Percentiles rank a stretch among this genome's conserved stretches.
These are phyloP conservation scores for Spisula subtruncata DNA, from an alignment of 2,888 invertebrate genomes.

Conservation along the genomic window DNA sequence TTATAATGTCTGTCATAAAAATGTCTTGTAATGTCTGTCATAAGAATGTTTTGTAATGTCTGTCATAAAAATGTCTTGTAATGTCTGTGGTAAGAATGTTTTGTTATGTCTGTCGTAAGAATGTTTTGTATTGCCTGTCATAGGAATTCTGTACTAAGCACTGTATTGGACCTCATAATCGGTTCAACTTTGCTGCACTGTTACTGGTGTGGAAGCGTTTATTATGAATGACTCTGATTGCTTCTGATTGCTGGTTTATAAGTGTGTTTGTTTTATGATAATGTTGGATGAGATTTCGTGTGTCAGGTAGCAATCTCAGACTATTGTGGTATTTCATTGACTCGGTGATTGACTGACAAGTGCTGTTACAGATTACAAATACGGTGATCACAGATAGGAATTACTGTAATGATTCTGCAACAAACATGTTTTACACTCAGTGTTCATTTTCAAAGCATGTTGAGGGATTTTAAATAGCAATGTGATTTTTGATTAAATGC, in stretches of 20 bases:
- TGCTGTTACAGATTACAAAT: background rate
- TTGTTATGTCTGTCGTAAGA: no score
- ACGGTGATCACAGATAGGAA: background rate
- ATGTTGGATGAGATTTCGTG: background rate
- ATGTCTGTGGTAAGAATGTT: no score
- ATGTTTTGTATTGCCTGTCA: background rate
- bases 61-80: no score
- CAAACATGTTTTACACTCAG: no score
- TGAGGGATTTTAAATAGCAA: no score
- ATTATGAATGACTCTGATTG: constrained; percentile 7
- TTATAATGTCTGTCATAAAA: no score
- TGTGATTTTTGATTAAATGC: no score
- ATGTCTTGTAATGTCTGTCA: no score
- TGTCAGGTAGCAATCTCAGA: constrained; percentile 4
- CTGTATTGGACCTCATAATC: background rate
- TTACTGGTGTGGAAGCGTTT: no score
- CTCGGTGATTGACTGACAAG: background rate
- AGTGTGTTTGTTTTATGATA: constrained; percentile 8
- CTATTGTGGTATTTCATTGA: background rate
- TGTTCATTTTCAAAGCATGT: no score
- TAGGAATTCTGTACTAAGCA: background rate
- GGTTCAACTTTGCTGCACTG: background rate
- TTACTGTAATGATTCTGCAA: background rate
- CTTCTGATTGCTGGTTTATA: no score
- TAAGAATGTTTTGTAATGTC: no score